Evolutionary conservation across 2,888 invertebrate species (phyloP), one percentile per base, ranked within the genome.

Genomic region (Hirtodrosophila cameraria): DNA sequence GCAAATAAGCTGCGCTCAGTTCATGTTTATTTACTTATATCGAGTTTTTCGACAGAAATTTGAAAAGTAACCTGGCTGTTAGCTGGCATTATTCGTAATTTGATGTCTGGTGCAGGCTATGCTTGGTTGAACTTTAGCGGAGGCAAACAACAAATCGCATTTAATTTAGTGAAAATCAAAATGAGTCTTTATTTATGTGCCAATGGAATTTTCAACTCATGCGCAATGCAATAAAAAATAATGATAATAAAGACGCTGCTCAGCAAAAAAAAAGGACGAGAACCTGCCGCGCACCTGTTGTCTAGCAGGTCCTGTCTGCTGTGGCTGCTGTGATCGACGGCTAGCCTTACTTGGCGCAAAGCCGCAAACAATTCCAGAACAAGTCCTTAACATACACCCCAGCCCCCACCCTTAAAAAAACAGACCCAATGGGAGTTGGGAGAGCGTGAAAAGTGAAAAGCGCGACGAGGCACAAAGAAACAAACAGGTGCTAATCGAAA

Each of bases 401-500:
- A n/a, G 12, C 12, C 23, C n/a, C 3, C 7, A 0, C 2, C 33
- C 12, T 23, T n/a, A n/a, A n/a, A n/a, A n/a, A n/a, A n/a, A n/a
- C n/a, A n/a, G 20, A 8, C 23, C 31, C 13, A 12, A 15, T 28
- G 20, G 8, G 33, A 20, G 16, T 4, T 9, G n/a, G 30, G 1
- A 25, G 33, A 3, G 16, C 9, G 41, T 57, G 50, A 42, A 53
- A 57, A 60, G 50, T 55, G 55, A 41, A 66, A 60, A 27, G 66
- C 25, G 74, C 48, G 60, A 45, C 33, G 45, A 54, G 30, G 48
- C 54, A 38, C 54, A 55, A 53, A 35, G n/a, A 50, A 61, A 62
- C 79, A 88, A 87, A 87, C 86, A 86, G 87, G 86, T 86, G 86
- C 84, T 86, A 86, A 88, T 83, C 87, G 87, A 88, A 87, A 86